Conservation (phyloP, 2,797 vertebrate genomes). For the Ibycter americanus region DNA sequence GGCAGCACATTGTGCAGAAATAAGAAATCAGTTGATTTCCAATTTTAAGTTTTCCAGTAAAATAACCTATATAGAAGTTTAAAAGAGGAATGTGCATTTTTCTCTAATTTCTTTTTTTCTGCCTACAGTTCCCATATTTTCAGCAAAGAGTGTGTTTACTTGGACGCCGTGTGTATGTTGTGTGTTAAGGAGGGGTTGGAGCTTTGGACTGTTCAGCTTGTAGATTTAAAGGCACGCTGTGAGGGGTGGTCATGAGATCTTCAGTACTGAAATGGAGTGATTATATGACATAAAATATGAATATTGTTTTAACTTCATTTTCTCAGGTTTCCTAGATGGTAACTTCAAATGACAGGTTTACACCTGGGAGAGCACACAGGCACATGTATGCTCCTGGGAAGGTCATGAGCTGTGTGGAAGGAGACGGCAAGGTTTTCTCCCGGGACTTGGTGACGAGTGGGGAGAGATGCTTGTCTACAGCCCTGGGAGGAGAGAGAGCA, state of each 20-base stretch:
- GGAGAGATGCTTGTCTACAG: neutral
- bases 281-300: neutral
- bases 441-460: fast-evolving
- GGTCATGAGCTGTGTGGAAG: neutral
- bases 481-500: neutral
- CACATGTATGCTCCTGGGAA: neutral
- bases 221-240: neutral
- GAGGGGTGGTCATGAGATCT: neutral
- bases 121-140: neutral
- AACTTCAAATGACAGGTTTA: neutral
- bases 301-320: neutral
- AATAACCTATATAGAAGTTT: neutral
- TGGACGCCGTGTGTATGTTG: fast-evolving
- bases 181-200: neutral
- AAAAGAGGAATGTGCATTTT: neutral
- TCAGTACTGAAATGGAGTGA: neutral
- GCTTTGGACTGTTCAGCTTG: neutral
- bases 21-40: neutral
- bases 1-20: neutral
- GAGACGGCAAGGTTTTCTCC: neutral
- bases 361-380: neutral
- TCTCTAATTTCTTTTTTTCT: neutral
- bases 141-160: neutral
- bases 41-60: neutral
- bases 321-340: neutral